Evolutionary conservation across 2,113 vertebrate genomes (phyloP).

Genomic region (Nothobranchius furzeri): DNA sequence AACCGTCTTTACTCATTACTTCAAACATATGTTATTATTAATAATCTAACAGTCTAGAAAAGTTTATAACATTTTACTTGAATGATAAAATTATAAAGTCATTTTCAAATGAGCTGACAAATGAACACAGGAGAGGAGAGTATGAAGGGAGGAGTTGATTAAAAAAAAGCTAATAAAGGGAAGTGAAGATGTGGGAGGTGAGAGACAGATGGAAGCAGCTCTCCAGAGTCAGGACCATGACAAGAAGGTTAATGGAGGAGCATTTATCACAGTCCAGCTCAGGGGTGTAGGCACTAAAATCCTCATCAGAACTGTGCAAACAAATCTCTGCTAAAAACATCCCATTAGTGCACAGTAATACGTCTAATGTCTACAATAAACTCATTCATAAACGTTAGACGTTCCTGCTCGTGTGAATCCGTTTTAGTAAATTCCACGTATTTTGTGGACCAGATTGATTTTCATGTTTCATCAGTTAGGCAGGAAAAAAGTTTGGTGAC

Average conservation of each 20-base stretch:
- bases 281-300: constrained; percentile 6
- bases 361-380: too few relatives aligned
- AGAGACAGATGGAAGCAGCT: constrained; percentile 50
- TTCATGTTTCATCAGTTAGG: too few relatives aligned
- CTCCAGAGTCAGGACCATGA: constrained; percentile 46
- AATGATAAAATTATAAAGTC: neutral
- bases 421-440: too few relatives aligned
- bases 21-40: constrained; percentile 30
- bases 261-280: constrained; percentile 46
- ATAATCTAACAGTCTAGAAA: constrained; percentile 10
- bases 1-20: constrained; percentile 43
- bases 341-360: too few relatives aligned
- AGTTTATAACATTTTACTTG: neutral
- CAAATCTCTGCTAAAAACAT: too few relatives aligned
- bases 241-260: constrained; percentile 59
- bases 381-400: too few relatives aligned
- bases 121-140: neutral
- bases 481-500: too few relatives aligned
- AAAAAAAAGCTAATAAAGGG: constrained; percentile 39
- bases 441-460: too few relatives aligned
- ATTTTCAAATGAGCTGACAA: neutral
- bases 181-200: constrained; percentile 35
- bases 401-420: too few relatives aligned
- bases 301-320: neutral
- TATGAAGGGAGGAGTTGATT: constrained; percentile 2